Evolutionary conservation across 2,113 vertebrate species (phyloP).

Genomic region (Desmodus rotundus): DNA sequence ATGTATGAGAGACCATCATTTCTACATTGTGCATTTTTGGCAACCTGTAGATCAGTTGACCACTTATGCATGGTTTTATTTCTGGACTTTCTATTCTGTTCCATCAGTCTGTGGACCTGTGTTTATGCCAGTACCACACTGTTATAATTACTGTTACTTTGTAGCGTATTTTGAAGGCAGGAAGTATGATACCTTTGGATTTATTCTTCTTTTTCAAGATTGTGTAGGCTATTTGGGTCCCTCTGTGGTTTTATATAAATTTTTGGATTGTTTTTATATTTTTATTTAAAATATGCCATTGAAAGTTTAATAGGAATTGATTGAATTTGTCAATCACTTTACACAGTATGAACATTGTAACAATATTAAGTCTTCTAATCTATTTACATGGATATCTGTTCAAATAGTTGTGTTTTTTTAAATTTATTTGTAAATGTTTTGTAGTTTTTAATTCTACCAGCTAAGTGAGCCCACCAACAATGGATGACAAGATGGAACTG

Average conservation of each 20-base stretch:
- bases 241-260: not conserved
- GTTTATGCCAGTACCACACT: too few relatives aligned
- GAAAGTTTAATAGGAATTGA: not conserved
- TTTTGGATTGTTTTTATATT: not conserved
- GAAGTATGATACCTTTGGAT: too few relatives aligned
- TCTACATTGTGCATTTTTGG: not conserved
- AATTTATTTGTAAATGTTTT: not conserved
- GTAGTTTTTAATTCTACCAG: not conserved
- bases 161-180: too few relatives aligned
- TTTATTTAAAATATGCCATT: not conserved
- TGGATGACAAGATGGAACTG: not conserved
- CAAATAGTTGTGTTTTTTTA: not conserved
- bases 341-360: not conserved
- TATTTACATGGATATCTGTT: not conserved
- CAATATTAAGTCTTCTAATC: not conserved
- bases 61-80: not conserved
- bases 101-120: accelerated
- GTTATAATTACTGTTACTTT: too few relatives aligned
- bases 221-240: too few relatives aligned
- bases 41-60: not conserved
- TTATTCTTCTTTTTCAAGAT: too few relatives aligned
- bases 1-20: not conserved
- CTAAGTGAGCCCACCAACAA: not conserved
- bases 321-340: not conserved
- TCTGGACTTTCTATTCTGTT: not conserved